Evolutionary conservation across 2,797 vertebrate genomes (phyloP).

Genomic region (Rhabdophis nuchalis): DNA sequence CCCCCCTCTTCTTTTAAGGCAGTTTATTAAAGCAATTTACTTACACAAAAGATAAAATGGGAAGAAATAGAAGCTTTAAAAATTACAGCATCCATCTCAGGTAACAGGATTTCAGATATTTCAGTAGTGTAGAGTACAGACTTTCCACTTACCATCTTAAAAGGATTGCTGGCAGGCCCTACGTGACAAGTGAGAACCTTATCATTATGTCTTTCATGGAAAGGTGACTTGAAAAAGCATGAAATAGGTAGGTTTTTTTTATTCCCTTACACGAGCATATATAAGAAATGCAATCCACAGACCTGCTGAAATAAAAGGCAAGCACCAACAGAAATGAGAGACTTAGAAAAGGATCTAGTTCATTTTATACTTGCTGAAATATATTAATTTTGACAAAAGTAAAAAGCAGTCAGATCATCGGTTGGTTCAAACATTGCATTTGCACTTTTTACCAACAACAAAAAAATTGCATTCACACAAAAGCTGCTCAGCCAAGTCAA

Average conservation of each 20-base stretch:
- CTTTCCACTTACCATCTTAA: neutral
- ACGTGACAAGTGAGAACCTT: neutral
- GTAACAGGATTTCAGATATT: neutral
- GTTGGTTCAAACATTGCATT: neutral
- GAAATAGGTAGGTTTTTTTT: neutral
- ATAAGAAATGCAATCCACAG: neutral
- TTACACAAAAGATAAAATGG: neutral
- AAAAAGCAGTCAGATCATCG: neutral
- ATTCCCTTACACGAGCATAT: neutral
- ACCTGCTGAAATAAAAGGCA: conserved; percentile 19
- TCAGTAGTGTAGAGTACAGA: neutral
- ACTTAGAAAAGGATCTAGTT: conserved; percentile 11
- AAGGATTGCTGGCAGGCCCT: neutral
- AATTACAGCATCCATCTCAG: neutral
- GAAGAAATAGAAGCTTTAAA: neutral
- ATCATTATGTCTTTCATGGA: neutral
- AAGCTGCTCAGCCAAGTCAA: neutral
- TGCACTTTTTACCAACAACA: neutral
- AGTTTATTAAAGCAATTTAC: conserved; percentile 4
- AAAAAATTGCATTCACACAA: neutral
- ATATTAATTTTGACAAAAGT: conserved; percentile 9
- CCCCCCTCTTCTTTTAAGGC: neutral
- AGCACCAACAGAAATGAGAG: neutral
- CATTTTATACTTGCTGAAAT: neutral
- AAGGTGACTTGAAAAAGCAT: neutral